A percentile compares a stretch with the other conserved stretches of the same genome.
These are phyloP conservation scores for Abrostola triplasia DNA, from an alignment of 2,888 invertebrate genomes.

Conservation along the genomic window DNA sequence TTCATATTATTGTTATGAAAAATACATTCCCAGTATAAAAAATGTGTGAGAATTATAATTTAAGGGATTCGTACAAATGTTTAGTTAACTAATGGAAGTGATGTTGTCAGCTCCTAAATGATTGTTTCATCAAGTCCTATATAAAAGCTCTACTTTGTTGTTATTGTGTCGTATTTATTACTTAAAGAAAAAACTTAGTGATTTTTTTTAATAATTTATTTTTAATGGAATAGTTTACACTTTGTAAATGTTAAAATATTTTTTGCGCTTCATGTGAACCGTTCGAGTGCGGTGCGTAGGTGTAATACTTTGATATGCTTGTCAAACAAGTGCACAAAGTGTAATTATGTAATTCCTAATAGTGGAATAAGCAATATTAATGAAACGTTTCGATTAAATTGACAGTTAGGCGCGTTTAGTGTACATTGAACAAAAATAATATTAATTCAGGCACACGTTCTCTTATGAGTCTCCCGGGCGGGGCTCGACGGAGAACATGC, in stretches of 20 bases:
- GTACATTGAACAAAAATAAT: slow-evolving; percentile 40
- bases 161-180: slow-evolving; percentile 83
- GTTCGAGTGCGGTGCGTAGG: slow-evolving; percentile 58
- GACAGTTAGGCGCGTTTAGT: slow-evolving; percentile 48
- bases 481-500: slow-evolving; percentile 33
- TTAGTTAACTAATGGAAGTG: slow-evolving; percentile 26
- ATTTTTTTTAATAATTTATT: slow-evolving; percentile 85
- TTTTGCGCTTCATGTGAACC: slow-evolving; percentile 56
- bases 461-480: slow-evolving; percentile 18
- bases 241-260: slow-evolving; percentile 56
- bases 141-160: slow-evolving; percentile 73
- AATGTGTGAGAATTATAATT: slow-evolving; percentile 37
- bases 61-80: slow-evolving; percentile 34
- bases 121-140: slow-evolving; percentile 61
- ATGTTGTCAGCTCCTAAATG: slow-evolving; percentile 52
- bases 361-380: slow-evolving; percentile 76
- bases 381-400: slow-evolving; percentile 51
- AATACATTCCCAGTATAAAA: slow-evolving; percentile 50
- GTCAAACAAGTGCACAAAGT: slow-evolving; percentile 86
- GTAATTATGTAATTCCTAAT: slow-evolving; percentile 69
- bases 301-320: slow-evolving; percentile 80
- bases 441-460: slow-evolving; percentile 33
- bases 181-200: slow-evolving; percentile 74
- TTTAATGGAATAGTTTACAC: slow-evolving; percentile 77
- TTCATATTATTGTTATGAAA: slow-evolving; percentile 37